Conservation (phyloP, 1,140 invertebrate species). For the Camponotus floridanus region DNA sequence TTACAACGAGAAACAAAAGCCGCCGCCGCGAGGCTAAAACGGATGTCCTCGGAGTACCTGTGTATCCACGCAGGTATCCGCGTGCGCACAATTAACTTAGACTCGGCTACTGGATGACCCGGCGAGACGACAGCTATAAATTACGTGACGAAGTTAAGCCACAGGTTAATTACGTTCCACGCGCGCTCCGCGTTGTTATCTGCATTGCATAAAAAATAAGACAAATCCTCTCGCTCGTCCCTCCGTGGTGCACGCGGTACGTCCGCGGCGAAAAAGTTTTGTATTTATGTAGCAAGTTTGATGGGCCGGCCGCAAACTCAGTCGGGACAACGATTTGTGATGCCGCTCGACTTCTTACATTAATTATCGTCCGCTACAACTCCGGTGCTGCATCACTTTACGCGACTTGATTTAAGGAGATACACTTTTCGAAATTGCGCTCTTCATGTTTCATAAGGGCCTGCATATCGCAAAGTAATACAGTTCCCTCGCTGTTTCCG, state of each 20-base stretch:
- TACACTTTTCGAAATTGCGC: constrained; percentile 35
- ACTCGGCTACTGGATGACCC: constrained; percentile 49
- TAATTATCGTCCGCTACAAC: constrained; percentile 31
- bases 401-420: constrained; percentile 58
- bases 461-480: constrained; percentile 30
- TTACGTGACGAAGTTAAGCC: constrained; percentile 45
- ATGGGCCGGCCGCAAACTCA: constrained; percentile 49
- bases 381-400: constrained; percentile 40
- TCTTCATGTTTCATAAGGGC: constrained; percentile 39
- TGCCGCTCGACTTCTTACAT: constrained; percentile 45
- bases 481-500: not conserved
- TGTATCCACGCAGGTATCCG: constrained; percentile 59
- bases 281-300: constrained; percentile 58
- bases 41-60: constrained; percentile 60
- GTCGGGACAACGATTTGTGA: constrained; percentile 52
- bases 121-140: constrained; percentile 43
- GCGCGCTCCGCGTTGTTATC: constrained; percentile 21
- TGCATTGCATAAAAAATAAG: constrained; percentile 8
- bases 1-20: constrained; percentile 66
- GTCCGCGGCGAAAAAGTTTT: constrained; percentile 46
- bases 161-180: constrained; percentile 46
- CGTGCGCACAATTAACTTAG: constrained; percentile 65
- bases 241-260: not conserved
- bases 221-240: constrained; percentile 7
- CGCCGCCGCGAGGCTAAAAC: constrained; percentile 59